Evolutionary conservation across 1,140 invertebrate species (phyloP).

Genomic region (Drosophila mojavensis): DNA sequence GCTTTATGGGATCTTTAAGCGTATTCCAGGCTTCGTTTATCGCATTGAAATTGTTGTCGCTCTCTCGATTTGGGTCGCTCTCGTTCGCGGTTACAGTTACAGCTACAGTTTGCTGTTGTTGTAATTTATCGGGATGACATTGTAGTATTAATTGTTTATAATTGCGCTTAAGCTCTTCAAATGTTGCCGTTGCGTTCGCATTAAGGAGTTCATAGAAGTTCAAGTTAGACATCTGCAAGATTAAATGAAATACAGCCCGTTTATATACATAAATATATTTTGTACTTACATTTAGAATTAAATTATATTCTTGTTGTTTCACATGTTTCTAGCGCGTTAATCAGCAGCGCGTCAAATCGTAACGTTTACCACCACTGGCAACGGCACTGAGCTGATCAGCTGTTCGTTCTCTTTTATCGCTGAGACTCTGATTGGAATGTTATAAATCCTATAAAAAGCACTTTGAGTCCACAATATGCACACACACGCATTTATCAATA

Average conservation of each 20-base stretch:
- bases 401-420: constrained; percentile 46
- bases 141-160: constrained; percentile 83
- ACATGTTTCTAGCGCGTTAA: constrained; percentile 7
- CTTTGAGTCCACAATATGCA: background rate
- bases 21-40: constrained; percentile 82
- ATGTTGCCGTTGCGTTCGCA: constrained; percentile 54
- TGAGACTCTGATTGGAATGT: constrained; percentile 26
- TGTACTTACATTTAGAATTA: constrained; percentile 59
- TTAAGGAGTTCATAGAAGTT: constrained; percentile 76
- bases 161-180: constrained; percentile 76
- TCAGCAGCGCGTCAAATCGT: constrained; percentile 2
- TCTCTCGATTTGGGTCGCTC: constrained; percentile 58
- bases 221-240: constrained; percentile 55
- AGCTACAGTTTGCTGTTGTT: constrained; percentile 41
- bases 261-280: constrained; percentile 23
- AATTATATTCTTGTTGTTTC: constrained; percentile 2
- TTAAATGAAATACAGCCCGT: constrained; percentile 5
- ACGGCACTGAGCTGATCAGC: constrained; percentile 46
- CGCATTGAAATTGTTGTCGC: constrained; percentile 64
- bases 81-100: constrained; percentile 41
- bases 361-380: constrained; percentile 48
- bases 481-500: background rate
- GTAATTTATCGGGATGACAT: constrained; percentile 83
- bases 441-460: constrained; percentile 37
- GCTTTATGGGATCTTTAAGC: constrained; percentile 78